Conservation (phyloP, 1,140 invertebrate genomes). For the Drosophila sp. region DNA sequence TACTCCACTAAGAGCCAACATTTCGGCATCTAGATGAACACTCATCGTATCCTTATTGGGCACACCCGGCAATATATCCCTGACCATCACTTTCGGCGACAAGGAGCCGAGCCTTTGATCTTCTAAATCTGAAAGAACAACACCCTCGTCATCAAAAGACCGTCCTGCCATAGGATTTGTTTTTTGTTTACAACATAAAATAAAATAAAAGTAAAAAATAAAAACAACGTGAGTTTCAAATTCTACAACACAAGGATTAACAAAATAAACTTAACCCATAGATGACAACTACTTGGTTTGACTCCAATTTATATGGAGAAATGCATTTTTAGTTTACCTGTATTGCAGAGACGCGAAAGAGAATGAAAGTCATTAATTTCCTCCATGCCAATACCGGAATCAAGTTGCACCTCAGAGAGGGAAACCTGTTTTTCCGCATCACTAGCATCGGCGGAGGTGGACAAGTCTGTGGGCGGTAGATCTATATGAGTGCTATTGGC, state of each 20-base stretch:
- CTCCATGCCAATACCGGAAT: slow-evolving; percentile 60
- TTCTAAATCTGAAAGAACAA: slow-evolving; percentile 73
- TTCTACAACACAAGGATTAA: slow-evolving; percentile 55
- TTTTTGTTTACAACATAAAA: slow-evolving; percentile 47
- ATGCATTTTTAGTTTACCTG: slow-evolving; percentile 58
- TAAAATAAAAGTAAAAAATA: slow-evolving; percentile 46
- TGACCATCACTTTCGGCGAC: slow-evolving; percentile 52
- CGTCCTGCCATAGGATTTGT: slow-evolving; percentile 50
- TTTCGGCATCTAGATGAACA: slow-evolving; percentile 42
- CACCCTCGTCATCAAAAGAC: slow-evolving; percentile 74
- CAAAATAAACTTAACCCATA: slow-evolving; percentile 63
- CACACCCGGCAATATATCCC: slow-evolving; percentile 49
- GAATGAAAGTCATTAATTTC: slow-evolving; percentile 21
- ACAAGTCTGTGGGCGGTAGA: slow-evolving; percentile 8
- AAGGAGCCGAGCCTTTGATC: slow-evolving; percentile 46
- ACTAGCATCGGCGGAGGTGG: not conserved
- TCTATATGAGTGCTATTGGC: slow-evolving; percentile 26
- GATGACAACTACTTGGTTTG: slow-evolving; percentile 26
- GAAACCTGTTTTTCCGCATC: slow-evolving; percentile 10
- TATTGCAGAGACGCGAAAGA: not conserved
- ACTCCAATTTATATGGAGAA: slow-evolving; percentile 9
- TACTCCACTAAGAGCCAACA: slow-evolving; percentile 34
- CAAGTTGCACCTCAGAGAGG: slow-evolving; percentile 24
- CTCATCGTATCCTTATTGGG: slow-evolving; percentile 46
- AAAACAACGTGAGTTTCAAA: slow-evolving; percentile 53